A percentile compares a stretch with the other conserved stretches of the same genome.
phyloP scores from a whole-genome alignment of 2,113 vertebrate genomes.

The Orientallactaga bullata region DNA sequence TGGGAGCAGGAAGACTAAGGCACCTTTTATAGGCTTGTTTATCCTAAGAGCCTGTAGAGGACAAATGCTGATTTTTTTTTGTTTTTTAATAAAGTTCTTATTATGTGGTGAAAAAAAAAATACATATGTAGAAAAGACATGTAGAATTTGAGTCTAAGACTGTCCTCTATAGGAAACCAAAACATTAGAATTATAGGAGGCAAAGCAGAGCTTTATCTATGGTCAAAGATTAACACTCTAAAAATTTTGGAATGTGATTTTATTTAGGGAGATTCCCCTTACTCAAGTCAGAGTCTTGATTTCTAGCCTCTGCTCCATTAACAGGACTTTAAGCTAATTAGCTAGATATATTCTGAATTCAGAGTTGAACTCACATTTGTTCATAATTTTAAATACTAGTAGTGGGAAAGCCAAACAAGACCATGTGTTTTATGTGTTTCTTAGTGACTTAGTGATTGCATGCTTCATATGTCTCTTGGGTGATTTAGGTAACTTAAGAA shows the following conservation, averaged over 20 bases:
- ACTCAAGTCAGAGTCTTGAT: not conserved
- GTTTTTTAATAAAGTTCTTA: constrained; percentile 54
- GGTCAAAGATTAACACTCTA: not conserved
- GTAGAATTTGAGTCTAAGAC: not conserved
- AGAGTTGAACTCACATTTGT: not conserved
- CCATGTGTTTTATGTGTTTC: not conserved
- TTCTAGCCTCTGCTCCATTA: not conserved
- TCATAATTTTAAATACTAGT: not conserved
- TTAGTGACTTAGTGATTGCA: not conserved
- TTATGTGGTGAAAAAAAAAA: constrained; percentile 55
- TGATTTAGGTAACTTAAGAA: not conserved
- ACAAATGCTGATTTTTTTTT: constrained; percentile 49
- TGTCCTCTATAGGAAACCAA: not conserved
- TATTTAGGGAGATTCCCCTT: not conserved
- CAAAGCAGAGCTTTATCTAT: not conserved
- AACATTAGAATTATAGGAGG: not conserved
- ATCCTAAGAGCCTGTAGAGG: constrained; percentile 69
- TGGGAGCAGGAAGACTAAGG: not conserved
- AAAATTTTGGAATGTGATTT: not conserved
- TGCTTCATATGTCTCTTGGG: too few species aligned
- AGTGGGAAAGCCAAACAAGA: not conserved
- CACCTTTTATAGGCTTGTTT: constrained; percentile 57
- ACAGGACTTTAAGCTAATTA: not conserved
- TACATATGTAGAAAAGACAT: not conserved
- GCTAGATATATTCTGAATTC: constrained; percentile 9